Evolutionary conservation across 2,797 vertebrate species (phyloP), one percentile per base, ranked within the genome.

Genomic region (Sebastiscus tertius): DNA sequence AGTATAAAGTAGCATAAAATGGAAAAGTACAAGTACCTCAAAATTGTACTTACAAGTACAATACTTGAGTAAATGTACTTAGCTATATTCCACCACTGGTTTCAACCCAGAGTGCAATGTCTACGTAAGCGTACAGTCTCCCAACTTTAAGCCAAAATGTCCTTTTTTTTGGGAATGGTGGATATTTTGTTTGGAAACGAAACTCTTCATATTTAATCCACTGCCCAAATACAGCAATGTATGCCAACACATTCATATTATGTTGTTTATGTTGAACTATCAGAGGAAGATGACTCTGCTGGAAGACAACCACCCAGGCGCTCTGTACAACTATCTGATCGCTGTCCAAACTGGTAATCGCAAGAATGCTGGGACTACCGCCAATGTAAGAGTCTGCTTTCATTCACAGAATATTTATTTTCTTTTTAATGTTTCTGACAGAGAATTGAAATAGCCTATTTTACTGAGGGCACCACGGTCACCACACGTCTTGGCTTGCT

Each of bases 241-340:
- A 62, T 34, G 62, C 49, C 14, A 54, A 12, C 33, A 65, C 3
- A 56, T 73, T 70, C 12, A 34, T 60, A 18, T 75, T 60, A 42
- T 70, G 33, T 65, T 52, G 18, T 72, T 75, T 63, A 36, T 72
- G 26, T 63, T 88, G 46, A 69, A 69, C 76, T 64, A 61, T 59
- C 88, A 97, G 97, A 95, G 95, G 72, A 97, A 96, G 86, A 94
- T 97, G 75, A 96, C 97, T 0, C 79, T 97, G 58, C 91, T 97
- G 88, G 93, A 93, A 22, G 97, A 97, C 90, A 97, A 94, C 59
- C 95, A 96, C 66, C 93, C 96, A 5, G 91, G 92, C 18, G 94
- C 94, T 81, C 91, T 89, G 5, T 96, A 95, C 86, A 94, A 94
- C 88, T 97, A 97, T 89, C 91, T 97, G 54, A 72, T 97, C 7